Evolutionary conservation across 2,888 invertebrate genomes (phyloP).

Genomic region (Lasius fuliginosus): DNA sequence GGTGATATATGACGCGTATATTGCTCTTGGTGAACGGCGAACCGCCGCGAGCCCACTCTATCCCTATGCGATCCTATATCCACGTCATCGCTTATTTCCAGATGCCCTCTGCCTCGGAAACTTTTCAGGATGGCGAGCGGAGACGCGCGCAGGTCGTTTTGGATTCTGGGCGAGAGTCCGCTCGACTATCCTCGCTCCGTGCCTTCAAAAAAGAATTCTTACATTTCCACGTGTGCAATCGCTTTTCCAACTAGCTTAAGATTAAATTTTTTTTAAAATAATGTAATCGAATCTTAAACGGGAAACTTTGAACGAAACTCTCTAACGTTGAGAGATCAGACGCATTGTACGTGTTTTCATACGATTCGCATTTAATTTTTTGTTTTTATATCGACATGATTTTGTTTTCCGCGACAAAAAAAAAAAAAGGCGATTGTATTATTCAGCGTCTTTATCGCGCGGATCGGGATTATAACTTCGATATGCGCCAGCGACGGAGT

Average conservation of each 20-base stretch:
- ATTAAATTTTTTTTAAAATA: neutral
- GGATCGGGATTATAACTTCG: constrained; percentile 24
- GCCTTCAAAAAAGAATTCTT: neutral
- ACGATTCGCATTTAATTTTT: neutral
- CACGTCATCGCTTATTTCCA: constrained; percentile 72
- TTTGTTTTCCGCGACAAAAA: neutral
- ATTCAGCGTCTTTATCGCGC: neutral
- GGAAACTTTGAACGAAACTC: neutral
- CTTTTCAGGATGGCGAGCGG: constrained; percentile 45
- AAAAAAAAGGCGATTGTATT: neutral
- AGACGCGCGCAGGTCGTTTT: constrained; percentile 29
- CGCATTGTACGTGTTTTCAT: neutral
- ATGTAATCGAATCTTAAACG: neutral
- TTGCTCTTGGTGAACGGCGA: constrained; percentile 75
- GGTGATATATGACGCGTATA: constrained; percentile 81
- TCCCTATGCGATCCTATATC: constrained; percentile 72
- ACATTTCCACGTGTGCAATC: too few species aligned
- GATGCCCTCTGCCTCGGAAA: constrained; percentile 57
- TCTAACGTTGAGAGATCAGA: neutral
- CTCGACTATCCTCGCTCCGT: neutral
- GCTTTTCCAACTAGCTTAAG: neutral
- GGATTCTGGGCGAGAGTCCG: constrained; percentile 44
- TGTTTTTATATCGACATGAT: neutral
- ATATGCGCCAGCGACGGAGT: constrained; percentile 30
- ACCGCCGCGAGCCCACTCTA: constrained; percentile 72